phyloP scores from a whole-genome alignment of 1,140 invertebrate species.

The Campoletis sonorensis region DNA sequence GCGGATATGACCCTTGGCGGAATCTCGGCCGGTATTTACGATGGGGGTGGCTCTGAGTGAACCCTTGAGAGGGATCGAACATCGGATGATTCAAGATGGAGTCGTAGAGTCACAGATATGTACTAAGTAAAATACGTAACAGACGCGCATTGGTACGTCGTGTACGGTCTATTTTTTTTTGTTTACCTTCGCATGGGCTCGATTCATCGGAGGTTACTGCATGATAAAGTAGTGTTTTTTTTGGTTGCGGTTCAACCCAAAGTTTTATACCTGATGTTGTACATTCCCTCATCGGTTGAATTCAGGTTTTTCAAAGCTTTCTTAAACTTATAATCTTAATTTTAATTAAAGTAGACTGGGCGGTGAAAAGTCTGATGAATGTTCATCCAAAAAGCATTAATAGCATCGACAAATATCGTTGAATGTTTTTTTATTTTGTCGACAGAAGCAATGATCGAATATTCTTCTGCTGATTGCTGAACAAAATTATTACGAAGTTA shows the following conservation, averaged over 20 bases:
- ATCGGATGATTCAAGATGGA: conserved; percentile 73
- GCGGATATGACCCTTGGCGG: background rate
- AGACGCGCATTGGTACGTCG: conserved; percentile 43
- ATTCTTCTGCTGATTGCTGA: no score
- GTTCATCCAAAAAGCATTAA: no score
- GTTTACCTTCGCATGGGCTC: conserved; percentile 3
- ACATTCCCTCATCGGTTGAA: background rate
- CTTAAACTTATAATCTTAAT: no score
- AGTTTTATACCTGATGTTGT: background rate
- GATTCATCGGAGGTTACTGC: conserved; percentile 13
- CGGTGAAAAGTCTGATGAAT: no score
- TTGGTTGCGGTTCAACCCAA: background rate
- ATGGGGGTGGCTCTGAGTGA: conserved; percentile 45
- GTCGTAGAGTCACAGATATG: conserved; percentile 69
- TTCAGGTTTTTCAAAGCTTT: no score
- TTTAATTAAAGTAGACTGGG: no score
- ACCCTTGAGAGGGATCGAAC: conserved; percentile 52
- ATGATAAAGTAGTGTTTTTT: background rate
- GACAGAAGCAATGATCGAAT: no score
- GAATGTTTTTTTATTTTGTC: no score
- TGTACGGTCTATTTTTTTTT: conserved; percentile 37
- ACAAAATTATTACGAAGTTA: no score
- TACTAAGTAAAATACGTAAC: conserved; percentile 1
- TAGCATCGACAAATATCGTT: no score
- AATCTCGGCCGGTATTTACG: conserved; percentile 5